phyloP scores from a whole-genome alignment of 2,113 vertebrate species.

The Hiodon tergisus region DNA sequence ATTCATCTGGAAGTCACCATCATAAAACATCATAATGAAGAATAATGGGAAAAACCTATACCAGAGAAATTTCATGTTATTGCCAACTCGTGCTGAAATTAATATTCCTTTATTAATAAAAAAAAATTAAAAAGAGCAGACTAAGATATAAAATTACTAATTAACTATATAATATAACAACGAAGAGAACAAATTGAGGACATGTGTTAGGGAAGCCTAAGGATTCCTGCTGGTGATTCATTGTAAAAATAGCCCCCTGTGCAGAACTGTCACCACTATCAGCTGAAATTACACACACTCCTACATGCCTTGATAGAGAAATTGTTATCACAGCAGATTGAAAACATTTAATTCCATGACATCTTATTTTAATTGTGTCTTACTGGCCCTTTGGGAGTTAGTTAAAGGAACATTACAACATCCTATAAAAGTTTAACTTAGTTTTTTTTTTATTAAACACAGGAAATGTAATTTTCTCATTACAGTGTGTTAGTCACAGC shows the following conservation, averaged over 20 bases:
- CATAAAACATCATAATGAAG: no score
- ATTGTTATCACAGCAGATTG: conserved; percentile 44
- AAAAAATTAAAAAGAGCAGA: background rate
- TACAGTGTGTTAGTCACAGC: conserved; percentile 55
- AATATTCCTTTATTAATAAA: background rate
- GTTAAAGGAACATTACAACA: conserved; percentile 41
- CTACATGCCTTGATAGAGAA: conserved; percentile 43
- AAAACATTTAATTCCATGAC: conserved; percentile 46
- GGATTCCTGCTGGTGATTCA: background rate
- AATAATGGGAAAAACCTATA: no score
- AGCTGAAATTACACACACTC: conserved; percentile 46
- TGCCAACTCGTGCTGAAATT: no score
- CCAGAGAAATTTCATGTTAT: no score
- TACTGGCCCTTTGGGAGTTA: conserved; percentile 35
- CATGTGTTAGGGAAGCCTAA: background rate
- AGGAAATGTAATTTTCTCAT: conserved; percentile 53
- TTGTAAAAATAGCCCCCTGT: background rate
- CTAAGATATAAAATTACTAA: background rate
- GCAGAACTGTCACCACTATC: conserved; percentile 27
- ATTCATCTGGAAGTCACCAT: no score
- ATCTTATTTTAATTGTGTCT: conserved; percentile 48
- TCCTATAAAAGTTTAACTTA: conserved; percentile 44
- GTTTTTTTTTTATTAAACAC: conserved; percentile 36
- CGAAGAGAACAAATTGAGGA: background rate
- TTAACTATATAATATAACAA: background rate